A percentile compares a stretch with the other conserved stretches of the same genome.
Evolutionary conservation across 2,888 invertebrate species (phyloP).

Genomic region (Trichogramma evanescens): DNA sequence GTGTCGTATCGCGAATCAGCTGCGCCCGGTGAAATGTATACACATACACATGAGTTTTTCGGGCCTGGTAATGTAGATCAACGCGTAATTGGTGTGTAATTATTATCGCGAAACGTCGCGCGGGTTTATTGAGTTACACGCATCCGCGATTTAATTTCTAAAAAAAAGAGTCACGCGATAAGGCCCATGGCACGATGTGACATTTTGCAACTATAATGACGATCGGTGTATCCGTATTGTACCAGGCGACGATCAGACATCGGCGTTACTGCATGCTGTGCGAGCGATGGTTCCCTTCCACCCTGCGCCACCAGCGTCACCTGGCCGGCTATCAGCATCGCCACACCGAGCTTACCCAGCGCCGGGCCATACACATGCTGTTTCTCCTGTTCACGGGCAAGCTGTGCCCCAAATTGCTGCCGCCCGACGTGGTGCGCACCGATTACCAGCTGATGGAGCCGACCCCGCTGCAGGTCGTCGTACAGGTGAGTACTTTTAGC

Average conservation of each 20-base stretch:
- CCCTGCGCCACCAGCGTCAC: slow-evolving; percentile 39
- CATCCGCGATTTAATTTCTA: too few species aligned
- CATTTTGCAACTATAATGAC: too few species aligned
- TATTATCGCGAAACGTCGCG: too few species aligned
- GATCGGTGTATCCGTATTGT: too few species aligned
- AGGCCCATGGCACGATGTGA: too few species aligned
- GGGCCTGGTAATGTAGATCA: too few species aligned
- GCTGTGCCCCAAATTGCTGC: slow-evolving; percentile 41
- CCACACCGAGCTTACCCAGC: slow-evolving; percentile 43
- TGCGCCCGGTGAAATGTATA: too few species aligned
- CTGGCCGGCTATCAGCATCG: slow-evolving; percentile 44
- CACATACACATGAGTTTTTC: too few species aligned
- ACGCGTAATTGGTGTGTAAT: too few species aligned
- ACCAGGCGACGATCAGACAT: slow-evolving; percentile 42
- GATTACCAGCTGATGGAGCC: slow-evolving; percentile 42
- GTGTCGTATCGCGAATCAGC: too few species aligned
- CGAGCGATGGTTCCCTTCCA: slow-evolving; percentile 44
- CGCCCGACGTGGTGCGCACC: slow-evolving; percentile 36
- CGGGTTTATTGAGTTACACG: too few species aligned
- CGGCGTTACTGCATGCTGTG: slow-evolving; percentile 44
- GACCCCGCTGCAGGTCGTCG: slow-evolving; percentile 45
- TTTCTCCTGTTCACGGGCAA: slow-evolving; percentile 45
- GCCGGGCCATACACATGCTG: slow-evolving; percentile 45
- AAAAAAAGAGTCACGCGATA: too few species aligned
- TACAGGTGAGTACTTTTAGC: slow-evolving; percentile 42